Evolutionary conservation across 2,113 vertebrate genomes (phyloP).

Genomic region (Terrapene triunguis): DNA sequence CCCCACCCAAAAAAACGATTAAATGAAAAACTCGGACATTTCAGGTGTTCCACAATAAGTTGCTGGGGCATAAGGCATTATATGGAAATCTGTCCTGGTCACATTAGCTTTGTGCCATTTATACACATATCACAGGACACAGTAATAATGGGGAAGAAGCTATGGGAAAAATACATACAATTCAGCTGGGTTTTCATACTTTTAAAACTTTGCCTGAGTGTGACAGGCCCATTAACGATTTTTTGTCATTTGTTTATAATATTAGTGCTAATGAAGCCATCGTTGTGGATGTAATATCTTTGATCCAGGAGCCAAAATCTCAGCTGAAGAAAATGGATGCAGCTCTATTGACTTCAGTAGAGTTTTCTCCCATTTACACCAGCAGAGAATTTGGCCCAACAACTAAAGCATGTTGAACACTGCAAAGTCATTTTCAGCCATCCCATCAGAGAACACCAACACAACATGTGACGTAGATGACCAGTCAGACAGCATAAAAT

Average conservation of each 20-base stretch:
- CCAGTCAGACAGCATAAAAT: neutral
- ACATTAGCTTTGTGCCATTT: neutral
- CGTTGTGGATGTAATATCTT: neutral
- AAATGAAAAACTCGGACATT: neutral
- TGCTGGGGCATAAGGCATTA: neutral
- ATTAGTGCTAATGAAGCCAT: neutral
- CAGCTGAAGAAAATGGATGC: neutral
- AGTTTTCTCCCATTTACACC: neutral
- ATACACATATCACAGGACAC: neutral
- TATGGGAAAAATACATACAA: neutral
- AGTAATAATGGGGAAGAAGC: neutral
- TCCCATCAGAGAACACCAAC: neutral
- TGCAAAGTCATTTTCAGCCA: neutral
- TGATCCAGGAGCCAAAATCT: neutral
- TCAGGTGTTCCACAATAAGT: neutral
- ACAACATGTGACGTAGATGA: neutral
- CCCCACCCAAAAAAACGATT: neutral
- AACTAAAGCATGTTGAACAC: neutral
- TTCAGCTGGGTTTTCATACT: neutral
- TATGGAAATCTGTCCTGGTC: accelerated
- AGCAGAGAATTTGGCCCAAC: neutral
- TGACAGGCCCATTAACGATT: neutral
- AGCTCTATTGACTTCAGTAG: neutral
- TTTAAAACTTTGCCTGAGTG: neutral
- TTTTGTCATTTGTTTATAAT: neutral